Conservation (phyloP, 2,888 invertebrate genomes). For the Caenorhabditis sp. region DNA sequence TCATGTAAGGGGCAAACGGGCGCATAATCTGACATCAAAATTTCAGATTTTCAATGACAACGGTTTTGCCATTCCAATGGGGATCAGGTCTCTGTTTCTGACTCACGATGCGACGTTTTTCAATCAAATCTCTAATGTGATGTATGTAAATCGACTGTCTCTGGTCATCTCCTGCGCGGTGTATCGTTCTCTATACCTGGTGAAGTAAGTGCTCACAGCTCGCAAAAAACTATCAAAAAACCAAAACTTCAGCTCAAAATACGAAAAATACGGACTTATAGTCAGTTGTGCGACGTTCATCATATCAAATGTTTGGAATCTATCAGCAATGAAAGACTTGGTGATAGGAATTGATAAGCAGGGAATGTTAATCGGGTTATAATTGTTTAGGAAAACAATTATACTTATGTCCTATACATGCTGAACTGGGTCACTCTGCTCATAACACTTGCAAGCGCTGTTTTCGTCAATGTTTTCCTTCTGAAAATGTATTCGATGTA, state of each 20-base stretch:
- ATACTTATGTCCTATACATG: slow-evolving; percentile 20
- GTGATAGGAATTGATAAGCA: slow-evolving; percentile 1
- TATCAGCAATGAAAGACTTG: slow-evolving; percentile 6
- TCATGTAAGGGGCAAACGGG: slow-evolving; percentile 3
- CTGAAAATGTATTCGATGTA: background rate
- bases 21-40: background rate
- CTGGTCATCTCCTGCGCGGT: slow-evolving; percentile 13
- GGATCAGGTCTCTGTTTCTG: slow-evolving; percentile 10
- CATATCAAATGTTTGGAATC: slow-evolving; percentile 21
- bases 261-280: slow-evolving; percentile 18
- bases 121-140: slow-evolving; percentile 27
- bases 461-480: background rate
- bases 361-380: background rate
- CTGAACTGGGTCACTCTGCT: slow-evolving; percentile 19
- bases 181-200: slow-evolving; percentile 6
- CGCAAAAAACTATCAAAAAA: no score
- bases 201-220: no score
- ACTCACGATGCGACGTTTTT: slow-evolving; percentile 9
- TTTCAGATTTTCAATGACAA: slow-evolving; percentile 39
- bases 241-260: background rate
- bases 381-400: slow-evolving; percentile 22
- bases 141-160: slow-evolving; percentile 28
- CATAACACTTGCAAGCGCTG: background rate
- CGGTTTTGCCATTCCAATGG: slow-evolving; percentile 28
- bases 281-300: slow-evolving; percentile 7